Base-by-base conservation (phyloP, 2,113 vertebrate species). In the Dascyllus trimaculatus region DNA sequence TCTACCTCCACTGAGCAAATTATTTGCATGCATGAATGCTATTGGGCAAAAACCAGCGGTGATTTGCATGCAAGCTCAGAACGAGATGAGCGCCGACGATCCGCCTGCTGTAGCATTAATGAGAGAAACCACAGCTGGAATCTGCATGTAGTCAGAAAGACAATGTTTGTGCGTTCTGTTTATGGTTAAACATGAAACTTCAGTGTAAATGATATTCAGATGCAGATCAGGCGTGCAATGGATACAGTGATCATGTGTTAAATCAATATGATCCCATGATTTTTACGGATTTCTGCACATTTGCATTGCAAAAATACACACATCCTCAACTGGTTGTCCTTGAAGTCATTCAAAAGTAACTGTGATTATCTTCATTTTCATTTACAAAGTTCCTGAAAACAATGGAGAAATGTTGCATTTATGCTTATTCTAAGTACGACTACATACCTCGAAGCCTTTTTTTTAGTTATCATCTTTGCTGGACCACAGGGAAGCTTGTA, bases 21-120 rank as follows among this genome's bases (percentile, higher is more conserved):
- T 1, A 77, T 85, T 40, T 81, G 59, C 81, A 85, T 83, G 76
- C 46, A 62, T 46, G 53, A 38, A 64, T 15, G 4, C 72, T 58
- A 66, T 40, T 80, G 57, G 70, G 58, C 9, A 53, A 65, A 70
- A 64, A 78, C 32, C 75, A 71, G 65, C 75, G 69, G 78, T 32
- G 75, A 70, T 78, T 29, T 63, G 51, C 21, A 82, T 64, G 52
- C 19, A 48, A 35, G 57, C 25, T 61, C 38, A 57, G 32, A 80
- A 22, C 11, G 7, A 2, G 15, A 58, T 17, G 18, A 63, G n/a
- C 51, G 35, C 24, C 25, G 51, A 72, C 15, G 22, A 58, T 56
- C 53, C 43, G 29, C 49, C 75, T 21, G 77, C 71, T 78, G 81
- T 19, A 62, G 51, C 52, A 49, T 58, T 69, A 65, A 60, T 57